Conservation (phyloP, 2,113 vertebrate genomes). For the Sisor rabdophorus region DNA sequence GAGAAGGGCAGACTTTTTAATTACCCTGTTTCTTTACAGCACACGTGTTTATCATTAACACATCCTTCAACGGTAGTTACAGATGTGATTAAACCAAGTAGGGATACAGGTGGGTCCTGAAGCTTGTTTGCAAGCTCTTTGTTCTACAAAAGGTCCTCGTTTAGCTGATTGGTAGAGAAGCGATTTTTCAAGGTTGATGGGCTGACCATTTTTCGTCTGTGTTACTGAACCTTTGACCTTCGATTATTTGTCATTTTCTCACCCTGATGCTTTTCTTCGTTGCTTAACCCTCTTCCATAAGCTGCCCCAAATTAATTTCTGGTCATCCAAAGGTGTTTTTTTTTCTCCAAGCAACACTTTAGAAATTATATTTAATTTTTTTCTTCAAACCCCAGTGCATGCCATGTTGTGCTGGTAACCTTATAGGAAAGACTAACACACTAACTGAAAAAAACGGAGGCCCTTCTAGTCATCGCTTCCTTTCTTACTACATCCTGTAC, state of each 20-base stretch:
- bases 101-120: constrained; percentile 48
- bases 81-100: constrained; percentile 50
- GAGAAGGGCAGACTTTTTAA: constrained; percentile 27
- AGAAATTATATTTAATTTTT: constrained; percentile 21
- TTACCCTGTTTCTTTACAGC: constrained; percentile 41
- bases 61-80: constrained; percentile 46
- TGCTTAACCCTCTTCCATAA: not conserved
- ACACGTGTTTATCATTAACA: constrained; percentile 56
- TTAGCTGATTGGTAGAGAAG: not conserved
- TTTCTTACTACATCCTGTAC: constrained; percentile 41
- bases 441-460: constrained; percentile 65
- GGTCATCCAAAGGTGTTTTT: constrained; percentile 5
- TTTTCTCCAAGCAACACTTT: constrained; percentile 22
- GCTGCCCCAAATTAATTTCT: constrained; percentile 37
- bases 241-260: constrained; percentile 41
- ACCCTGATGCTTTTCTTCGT: constrained; percentile 12
- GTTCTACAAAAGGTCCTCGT: constrained; percentile 34
- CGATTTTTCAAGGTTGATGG: constrained; percentile 31
- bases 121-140: constrained; percentile 41
- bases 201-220: constrained; percentile 17
- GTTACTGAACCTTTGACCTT: constrained; percentile 34
- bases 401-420: constrained; percentile 70
- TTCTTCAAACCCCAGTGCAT: constrained; percentile 33
- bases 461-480: constrained; percentile 69
- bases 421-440: constrained; percentile 64